Evolutionary conservation across 2,797 vertebrate genomes (phyloP).

Genomic region (Prunella strophiata): DNA sequence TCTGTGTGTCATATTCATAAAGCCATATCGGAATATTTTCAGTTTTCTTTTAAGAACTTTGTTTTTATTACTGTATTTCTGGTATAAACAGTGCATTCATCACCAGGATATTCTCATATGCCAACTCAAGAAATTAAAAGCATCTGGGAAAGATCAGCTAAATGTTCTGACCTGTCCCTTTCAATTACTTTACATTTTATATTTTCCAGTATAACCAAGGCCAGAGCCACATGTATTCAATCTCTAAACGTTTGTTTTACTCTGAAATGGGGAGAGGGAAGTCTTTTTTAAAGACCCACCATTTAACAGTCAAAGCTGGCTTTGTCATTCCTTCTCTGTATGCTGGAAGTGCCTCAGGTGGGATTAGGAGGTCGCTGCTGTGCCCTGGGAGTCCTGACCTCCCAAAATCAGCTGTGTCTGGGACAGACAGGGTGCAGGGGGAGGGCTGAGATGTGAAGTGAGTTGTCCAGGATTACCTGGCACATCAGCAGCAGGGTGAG

Average conservation of each 20-base stretch:
- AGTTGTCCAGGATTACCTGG: neutral
- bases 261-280: neutral
- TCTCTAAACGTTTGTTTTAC: neutral
- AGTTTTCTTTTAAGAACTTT: neutral
- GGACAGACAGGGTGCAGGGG: neutral
- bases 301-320: neutral
- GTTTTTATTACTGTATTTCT: slow-evolving; percentile 19
- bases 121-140: neutral
- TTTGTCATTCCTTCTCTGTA: neutral
- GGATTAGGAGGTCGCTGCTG: neutral
- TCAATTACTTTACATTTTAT: slow-evolving; percentile 1
- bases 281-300: neutral
- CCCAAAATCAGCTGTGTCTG: rapidly evolving
- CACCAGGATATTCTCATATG: neutral
- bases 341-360: neutral
- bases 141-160: slow-evolving; percentile 18
- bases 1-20: neutral
- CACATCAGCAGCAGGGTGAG: rapidly evolving
- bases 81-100: slow-evolving; percentile 9
- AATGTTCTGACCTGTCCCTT: neutral
- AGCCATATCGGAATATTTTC: neutral
- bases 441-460: neutral
- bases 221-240: neutral
- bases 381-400: rapidly evolving
- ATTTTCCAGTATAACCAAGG: neutral